Evolutionary conservation across 2,888 invertebrate genomes (phyloP).

Genomic region (Papilio demoleus): DNA sequence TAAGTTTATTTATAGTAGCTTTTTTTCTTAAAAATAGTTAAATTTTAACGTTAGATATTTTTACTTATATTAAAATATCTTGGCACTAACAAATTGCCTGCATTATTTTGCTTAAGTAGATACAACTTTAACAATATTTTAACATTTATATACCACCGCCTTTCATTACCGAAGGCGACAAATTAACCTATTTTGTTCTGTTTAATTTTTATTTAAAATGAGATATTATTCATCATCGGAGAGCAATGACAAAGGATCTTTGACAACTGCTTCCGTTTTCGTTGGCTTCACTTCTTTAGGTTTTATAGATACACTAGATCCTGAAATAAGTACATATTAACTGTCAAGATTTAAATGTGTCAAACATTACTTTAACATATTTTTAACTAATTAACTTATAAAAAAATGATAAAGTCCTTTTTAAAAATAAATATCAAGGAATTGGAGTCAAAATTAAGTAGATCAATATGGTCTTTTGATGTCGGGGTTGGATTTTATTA

Average conservation of each 20-base stretch:
- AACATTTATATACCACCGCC: too few relatives aligned
- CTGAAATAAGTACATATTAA: constrained; percentile 47
- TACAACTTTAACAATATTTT: not conserved
- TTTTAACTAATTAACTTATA: too few relatives aligned
- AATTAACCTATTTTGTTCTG: not conserved
- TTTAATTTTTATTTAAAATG: not conserved
- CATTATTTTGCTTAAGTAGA: constrained; percentile 16
- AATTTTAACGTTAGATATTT: constrained; percentile 25
- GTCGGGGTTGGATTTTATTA: not conserved
- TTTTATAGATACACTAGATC: constrained; percentile 42
- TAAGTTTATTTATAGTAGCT: constrained; percentile 24
- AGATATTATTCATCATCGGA: constrained; percentile 54
- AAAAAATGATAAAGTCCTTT: too few relatives aligned
- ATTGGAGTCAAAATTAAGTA: too few relatives aligned
- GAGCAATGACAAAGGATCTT: constrained; percentile 66
- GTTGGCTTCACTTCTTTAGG: constrained; percentile 49
- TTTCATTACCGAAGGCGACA: too few relatives aligned
- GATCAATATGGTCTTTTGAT: too few relatives aligned
- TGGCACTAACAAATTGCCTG: constrained; percentile 26
- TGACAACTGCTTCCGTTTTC: constrained; percentile 58
- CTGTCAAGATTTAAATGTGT: too few relatives aligned
- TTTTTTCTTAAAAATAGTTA: constrained; percentile 38
- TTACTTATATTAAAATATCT: not conserved
- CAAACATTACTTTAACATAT: too few relatives aligned
- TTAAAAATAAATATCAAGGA: not conserved